A percentile compares a stretch with the other conserved stretches of the same genome.
These are phyloP conservation scores for Heliothis virescens DNA, from an alignment of 1,140 invertebrate genomes.

Conservation along the genomic window DNA sequence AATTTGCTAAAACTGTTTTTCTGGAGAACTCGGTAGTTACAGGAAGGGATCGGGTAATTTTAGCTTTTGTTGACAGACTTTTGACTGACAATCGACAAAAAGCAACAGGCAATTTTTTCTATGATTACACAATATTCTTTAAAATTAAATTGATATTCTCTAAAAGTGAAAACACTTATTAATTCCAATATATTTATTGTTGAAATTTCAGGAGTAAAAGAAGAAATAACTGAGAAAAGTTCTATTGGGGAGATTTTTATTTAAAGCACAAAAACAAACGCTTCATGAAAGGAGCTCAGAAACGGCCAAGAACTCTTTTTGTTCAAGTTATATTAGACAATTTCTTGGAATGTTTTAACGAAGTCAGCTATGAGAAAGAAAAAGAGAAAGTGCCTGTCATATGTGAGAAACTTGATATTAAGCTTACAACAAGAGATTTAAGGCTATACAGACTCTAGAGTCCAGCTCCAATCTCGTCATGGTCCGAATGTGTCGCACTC, in stretches of 20 bases:
- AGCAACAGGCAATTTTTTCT: too few relatives aligned
- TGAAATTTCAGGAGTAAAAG: constrained; percentile 82
- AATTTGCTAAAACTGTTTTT: constrained; percentile 96
- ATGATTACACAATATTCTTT: too few relatives aligned
- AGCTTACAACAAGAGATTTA: constrained; percentile 92
- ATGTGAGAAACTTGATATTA: constrained; percentile 93
- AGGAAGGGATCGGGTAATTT: too few relatives aligned
- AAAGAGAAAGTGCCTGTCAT: constrained; percentile 94
- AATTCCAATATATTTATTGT: too few relatives aligned
- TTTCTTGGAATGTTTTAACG: constrained; percentile 97
- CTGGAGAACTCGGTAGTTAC: constrained; percentile 90
- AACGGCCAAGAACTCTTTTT: constrained; percentile 98
- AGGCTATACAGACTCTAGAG: constrained; percentile 92
- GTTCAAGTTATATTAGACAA: constrained; percentile 98
- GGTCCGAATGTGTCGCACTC: constrained; percentile 96
- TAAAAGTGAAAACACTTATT: too few relatives aligned
- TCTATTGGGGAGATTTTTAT: constrained; percentile 98
- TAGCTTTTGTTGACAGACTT: too few relatives aligned
- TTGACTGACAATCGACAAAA: too few relatives aligned
- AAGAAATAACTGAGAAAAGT: constrained; percentile 91
- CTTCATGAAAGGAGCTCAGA: constrained; percentile 96
- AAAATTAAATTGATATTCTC: too few relatives aligned
- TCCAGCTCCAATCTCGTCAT: constrained; percentile 93
- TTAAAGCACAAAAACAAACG: constrained; percentile 95
- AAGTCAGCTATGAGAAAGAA: constrained; percentile 93